Conservation (phyloP, 1,140 invertebrate genomes). For the Drosophila nannoptera region DNA sequence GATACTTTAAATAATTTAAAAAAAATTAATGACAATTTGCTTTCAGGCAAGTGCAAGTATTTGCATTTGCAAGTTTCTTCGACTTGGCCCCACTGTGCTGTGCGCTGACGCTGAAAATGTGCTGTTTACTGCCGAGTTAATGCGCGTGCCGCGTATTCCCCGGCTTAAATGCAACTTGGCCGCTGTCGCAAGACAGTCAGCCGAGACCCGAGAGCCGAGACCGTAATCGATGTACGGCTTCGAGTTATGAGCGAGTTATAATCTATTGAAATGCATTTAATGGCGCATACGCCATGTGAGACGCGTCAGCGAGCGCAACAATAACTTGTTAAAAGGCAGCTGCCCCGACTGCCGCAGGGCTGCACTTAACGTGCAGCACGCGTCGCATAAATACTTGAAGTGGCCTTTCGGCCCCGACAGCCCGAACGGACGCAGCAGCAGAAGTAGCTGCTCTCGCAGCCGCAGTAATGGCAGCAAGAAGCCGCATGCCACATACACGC, state of each 20-base stretch:
- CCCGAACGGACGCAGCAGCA: background rate
- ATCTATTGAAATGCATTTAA: conserved; percentile 74
- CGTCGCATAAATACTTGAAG: conserved; percentile 58
- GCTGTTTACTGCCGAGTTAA: conserved; percentile 64
- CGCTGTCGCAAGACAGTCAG: conserved; percentile 38
- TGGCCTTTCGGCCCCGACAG: conserved; percentile 40
- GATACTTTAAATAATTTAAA: too few species aligned
- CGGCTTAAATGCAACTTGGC: conserved; percentile 50
- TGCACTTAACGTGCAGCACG: conserved; percentile 66
- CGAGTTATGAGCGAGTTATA: conserved; percentile 64
- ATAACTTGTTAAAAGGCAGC: conserved; percentile 15
- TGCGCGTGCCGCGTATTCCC: conserved; percentile 48
- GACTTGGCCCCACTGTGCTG: conserved; percentile 30
- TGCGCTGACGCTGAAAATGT: conserved; percentile 44
- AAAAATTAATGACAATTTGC: too few species aligned
- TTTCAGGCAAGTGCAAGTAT: background rate
- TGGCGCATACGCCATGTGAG: conserved; percentile 60
- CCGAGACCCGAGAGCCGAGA: background rate
- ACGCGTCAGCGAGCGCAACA: conserved; percentile 18
- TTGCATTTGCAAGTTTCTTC: background rate
- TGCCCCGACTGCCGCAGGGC: conserved; percentile 25
- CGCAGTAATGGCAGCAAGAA: background rate
- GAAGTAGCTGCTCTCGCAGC: too few species aligned
- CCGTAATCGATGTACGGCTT: conserved; percentile 55
- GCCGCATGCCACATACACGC: conserved; percentile 1